Conservation (phyloP, 2,888 invertebrate genomes). For the Pristionchus japonicus region DNA sequence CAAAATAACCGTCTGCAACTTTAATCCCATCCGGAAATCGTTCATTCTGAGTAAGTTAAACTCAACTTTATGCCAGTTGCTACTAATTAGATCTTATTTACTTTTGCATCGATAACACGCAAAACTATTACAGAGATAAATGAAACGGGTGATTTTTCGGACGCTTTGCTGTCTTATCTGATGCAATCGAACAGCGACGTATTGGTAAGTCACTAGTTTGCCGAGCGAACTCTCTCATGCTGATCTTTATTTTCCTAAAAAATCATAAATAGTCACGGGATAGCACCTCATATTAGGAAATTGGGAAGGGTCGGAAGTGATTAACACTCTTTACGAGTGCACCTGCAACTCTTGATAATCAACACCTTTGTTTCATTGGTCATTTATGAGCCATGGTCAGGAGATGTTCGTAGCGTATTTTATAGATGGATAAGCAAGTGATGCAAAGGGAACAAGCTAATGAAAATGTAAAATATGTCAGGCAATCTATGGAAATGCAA, state of each 20-base stretch:
- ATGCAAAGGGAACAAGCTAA: no score
- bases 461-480: no score
- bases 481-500: conserved; percentile 41
- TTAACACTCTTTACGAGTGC: neutral
- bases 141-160: conserved; percentile 63
- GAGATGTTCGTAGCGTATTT: no score
- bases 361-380: no score
- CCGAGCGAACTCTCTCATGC: neutral
- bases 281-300: neutral
- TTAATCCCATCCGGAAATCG: conserved; percentile 46
- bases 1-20: conserved; percentile 48
- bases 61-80: no score
- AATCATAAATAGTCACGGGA: neutral
- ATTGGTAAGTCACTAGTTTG: conserved; percentile 47
- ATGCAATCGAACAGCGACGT: conserved; percentile 63
- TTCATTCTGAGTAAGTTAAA: conserved; percentile 39
- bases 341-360: no score
- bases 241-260: neutral
- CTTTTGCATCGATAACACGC: neutral
- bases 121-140: conserved; percentile 56
- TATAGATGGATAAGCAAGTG: no score
- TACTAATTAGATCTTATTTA: no score
- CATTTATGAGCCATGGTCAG: no score
- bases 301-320: neutral
- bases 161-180: conserved; percentile 64